Base-by-base conservation (phyloP, 2,888 invertebrate species). In the Macaria notata region DNA sequence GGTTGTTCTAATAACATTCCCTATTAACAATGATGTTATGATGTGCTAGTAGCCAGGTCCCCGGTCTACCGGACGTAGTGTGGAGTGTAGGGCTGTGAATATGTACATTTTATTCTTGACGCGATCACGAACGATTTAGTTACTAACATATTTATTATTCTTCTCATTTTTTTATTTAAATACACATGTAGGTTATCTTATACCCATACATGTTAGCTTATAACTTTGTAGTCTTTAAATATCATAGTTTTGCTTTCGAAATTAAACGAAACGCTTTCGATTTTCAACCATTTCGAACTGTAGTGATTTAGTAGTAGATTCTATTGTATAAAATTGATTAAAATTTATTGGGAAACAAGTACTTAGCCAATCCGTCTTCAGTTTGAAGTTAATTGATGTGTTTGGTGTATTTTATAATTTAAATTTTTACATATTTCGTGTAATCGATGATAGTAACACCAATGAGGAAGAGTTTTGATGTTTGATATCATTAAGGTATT, bases 1-100 rank as follows among this genome's bases (percentile, higher is more conserved):
- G 19, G 19, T 19, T 19, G 19, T 19, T 19, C 2, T 19, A 19
- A 19, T 19, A 19, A 19, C 19, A 19, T 19, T 19, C 19, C 19
- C 19, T 19, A 19, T 1, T 2, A 19, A 19, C 19, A 19, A 19
- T 19, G 19, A 19, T 19, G 19, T 19, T 19, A 2, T 19, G 19
- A 19, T 19, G 19, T 2, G 0, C 7, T 36, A 1, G 4, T 3
- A 36, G 33, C 33, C 7, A 36, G 7, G 33, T 7, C 33, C 33
- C 33, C 33, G 33, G 33, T 36, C 33, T 36, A 4, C 3, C 33
- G 33, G 33, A 36, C 33, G 33, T 36, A 7, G 4, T 6, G 33
- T 41, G 74, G 82, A 79, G 75, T 80, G 80, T 79, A 84, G 82
- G 88, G 88, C 88, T 88, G 88, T 89, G 88, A 88, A 85, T 84